phyloP scores from a whole-genome alignment of 2,888 invertebrate genomes.

The Noctua pronuba region DNA sequence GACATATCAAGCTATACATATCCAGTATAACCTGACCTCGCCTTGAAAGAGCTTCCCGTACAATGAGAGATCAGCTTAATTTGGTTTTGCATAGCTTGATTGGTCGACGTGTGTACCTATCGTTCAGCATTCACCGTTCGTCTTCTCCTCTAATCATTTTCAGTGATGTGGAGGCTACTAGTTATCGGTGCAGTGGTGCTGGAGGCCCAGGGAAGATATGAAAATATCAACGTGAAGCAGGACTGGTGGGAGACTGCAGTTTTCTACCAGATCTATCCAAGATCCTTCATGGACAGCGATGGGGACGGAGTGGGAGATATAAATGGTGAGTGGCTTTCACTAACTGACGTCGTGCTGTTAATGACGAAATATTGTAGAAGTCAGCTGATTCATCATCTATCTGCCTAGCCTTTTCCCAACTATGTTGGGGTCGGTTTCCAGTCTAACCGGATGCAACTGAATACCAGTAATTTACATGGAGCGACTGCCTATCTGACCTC shows the following conservation, averaged over 20 bases:
- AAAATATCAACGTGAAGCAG: slow-evolving; percentile 75
- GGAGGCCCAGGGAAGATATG: slow-evolving; percentile 71
- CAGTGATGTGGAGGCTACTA: slow-evolving; percentile 78
- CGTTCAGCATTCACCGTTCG: background rate
- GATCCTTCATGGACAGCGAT: slow-evolving; percentile 95
- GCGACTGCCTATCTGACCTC: too few relatives aligned
- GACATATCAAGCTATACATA: too few relatives aligned
- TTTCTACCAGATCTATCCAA: slow-evolving; percentile 94
- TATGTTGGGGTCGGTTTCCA: too few relatives aligned
- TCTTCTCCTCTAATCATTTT: slow-evolving; percentile 2
- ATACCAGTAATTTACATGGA: too few relatives aligned
- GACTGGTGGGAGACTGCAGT: slow-evolving; percentile 95
- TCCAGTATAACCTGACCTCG: too few relatives aligned
- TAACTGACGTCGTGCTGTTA: background rate
- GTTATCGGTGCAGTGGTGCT: slow-evolving; percentile 64
- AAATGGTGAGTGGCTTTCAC: slow-evolving; percentile 79
- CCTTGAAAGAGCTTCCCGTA: too few relatives aligned
- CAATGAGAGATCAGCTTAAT: too few relatives aligned
- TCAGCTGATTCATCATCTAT: too few relatives aligned
- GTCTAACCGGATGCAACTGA: too few relatives aligned
- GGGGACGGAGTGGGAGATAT: slow-evolving; percentile 93
- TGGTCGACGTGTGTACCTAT: too few relatives aligned
- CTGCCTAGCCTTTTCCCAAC: too few relatives aligned
- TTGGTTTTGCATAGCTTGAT: too few relatives aligned
- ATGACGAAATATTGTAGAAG: background rate